phyloP scores from a whole-genome alignment of 1,140 invertebrate species.

The Bombus soroeensis region DNA sequence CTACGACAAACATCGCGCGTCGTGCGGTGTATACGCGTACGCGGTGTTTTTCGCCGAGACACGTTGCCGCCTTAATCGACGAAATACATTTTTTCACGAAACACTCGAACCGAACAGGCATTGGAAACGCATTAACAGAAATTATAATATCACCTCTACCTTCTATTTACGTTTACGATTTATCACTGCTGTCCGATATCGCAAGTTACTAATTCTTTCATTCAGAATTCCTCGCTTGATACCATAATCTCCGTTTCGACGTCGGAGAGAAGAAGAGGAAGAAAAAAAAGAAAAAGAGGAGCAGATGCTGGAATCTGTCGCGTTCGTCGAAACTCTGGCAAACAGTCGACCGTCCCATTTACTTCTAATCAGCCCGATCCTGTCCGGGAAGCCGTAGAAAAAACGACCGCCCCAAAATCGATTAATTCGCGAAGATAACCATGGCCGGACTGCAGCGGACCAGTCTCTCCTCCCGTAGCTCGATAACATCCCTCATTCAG shows the following conservation, averaged over 20 bases:
- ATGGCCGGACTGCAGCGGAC: not conserved
- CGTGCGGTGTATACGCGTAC: too few relatives aligned
- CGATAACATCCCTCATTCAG: constrained; percentile 42
- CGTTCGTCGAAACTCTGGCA: constrained; percentile 25
- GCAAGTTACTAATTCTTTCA: not conserved
- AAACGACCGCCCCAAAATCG: constrained; percentile 33
- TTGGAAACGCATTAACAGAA: too few relatives aligned
- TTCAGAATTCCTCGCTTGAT: not conserved
- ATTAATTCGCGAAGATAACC: constrained; percentile 46
- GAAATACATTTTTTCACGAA: too few relatives aligned
- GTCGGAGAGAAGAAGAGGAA: not conserved
- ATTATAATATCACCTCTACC: too few relatives aligned
- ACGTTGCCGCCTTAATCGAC: too few relatives aligned
- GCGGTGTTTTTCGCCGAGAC: too few relatives aligned
- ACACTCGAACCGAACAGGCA: too few relatives aligned
- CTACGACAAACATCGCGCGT: too few relatives aligned
- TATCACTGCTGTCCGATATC: not conserved
- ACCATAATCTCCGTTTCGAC: not conserved
- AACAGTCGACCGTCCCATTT: constrained; percentile 31
- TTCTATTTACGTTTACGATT: too few relatives aligned
- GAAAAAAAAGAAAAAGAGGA: not conserved
- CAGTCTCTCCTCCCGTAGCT: constrained; percentile 6
- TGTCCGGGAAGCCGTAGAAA: constrained; percentile 18
- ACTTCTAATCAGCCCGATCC: constrained; percentile 29
- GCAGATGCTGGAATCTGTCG: not conserved